These are phyloP conservation scores for Conomelus anceps DNA, from an alignment of 2,888 invertebrate genomes.

Conservation along the genomic window DNA sequence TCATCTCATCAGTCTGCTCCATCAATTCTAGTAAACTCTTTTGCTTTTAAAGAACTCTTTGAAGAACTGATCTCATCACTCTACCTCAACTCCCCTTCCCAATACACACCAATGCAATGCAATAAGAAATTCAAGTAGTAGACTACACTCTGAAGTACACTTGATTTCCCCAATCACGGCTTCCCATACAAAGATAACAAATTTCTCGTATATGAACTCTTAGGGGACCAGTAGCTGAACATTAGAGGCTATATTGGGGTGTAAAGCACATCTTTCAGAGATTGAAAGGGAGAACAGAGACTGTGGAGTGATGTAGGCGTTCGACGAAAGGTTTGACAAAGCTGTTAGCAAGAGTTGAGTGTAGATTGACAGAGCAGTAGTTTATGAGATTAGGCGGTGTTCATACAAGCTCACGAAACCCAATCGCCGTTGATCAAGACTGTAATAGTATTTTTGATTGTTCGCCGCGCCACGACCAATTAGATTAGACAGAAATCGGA, in stretches of 20 bases:
- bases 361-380: background rate
- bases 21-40: background rate
- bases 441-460: constrained; percentile 13
- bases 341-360: background rate
- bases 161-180: background rate
- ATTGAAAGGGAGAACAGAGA: background rate
- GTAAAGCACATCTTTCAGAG: background rate
- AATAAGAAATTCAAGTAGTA: background rate
- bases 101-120: background rate
- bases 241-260: background rate
- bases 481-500: constrained; percentile 9
- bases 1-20: background rate
- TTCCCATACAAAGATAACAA: background rate
- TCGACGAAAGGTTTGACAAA: background rate
- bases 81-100: background rate
- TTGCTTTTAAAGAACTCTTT: background rate
- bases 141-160: background rate
- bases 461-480: background rate
- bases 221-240: background rate
- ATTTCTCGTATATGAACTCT: background rate
- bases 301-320: background rate
- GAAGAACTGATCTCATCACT: background rate
- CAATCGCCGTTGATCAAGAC: constrained; percentile 4
- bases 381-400: background rate
- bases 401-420: background rate